Conservation (phyloP, 2,113 vertebrate genomes). For the Porphyrio hochstetteri region DNA sequence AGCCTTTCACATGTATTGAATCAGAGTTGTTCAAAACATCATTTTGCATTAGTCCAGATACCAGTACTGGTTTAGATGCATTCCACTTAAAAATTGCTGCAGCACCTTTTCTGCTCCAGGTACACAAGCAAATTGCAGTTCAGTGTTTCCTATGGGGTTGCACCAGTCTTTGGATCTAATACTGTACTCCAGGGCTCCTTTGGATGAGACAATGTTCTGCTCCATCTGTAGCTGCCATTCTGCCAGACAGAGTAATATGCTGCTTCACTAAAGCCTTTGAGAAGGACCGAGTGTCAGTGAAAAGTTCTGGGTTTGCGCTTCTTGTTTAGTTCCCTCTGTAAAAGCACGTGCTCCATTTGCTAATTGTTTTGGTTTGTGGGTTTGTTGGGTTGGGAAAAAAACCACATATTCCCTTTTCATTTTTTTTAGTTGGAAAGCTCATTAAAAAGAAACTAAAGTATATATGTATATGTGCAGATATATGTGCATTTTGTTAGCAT, state of each 20-base stretch:
- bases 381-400: neutral
- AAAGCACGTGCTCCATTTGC: neutral
- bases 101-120: neutral
- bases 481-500: neutral
- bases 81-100: neutral
- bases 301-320: neutral
- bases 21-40: neutral
- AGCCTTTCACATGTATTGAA: neutral
- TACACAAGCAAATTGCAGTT: neutral
- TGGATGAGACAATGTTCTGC: neutral
- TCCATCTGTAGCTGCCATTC: neutral
- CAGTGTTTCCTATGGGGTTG: neutral
- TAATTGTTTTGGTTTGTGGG: neutral
- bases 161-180: neutral
- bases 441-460: neutral
- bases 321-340: neutral
- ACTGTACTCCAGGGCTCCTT: neutral
- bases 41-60: neutral
- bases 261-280: neutral
- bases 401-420: neutral
- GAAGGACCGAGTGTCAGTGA: neutral
- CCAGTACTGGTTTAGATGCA: neutral
- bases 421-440: neutral
- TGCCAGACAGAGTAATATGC: neutral
- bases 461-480: neutral